Evolutionary conservation across 2,888 invertebrate species (phyloP), one percentile per base, ranked within the genome.

Genomic region (Noctua comes): DNA sequence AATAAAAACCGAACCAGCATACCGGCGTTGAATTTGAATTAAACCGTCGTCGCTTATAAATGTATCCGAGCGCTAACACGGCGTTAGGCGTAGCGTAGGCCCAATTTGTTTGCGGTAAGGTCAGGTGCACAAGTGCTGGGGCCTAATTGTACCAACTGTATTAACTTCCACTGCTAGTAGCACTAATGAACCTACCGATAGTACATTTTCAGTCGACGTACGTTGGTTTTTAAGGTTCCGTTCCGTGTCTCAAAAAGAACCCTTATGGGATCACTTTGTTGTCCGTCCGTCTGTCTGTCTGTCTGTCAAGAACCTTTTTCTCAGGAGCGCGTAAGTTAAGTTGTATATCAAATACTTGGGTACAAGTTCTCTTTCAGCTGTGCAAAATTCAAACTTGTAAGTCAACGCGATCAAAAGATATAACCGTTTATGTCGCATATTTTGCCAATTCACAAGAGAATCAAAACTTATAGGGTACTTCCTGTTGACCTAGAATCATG

Each of bases 71-170:
- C 54, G 76, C 86, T 86, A 87, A 83, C 81, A 83, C 81, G 40
- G 80, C 73, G 86, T 87, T 80, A 86, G 86, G 74, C 75, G 57
- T 75, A 86, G 81, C 80, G 82, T 85, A 80, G 85, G 82, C 85
- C 89, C 90, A 91, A 91, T 91, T 91, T 91, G 91, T 91, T 88
- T 89, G 91, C 83, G 91, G 91, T 89, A 68, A 79, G 76, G 81
- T 68, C 91, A 90, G 91, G 91, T 91, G 91, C 86, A 83, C 85
- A 85, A 84, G 88, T 85, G 86, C 88, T 75, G 80, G 83, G 66
- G 83, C 88, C 89, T 90, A 91, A 91, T 90, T 91, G 90, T 88
- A 77, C 86, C 87, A 89, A 91, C 88, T 86, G 80, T 83, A 91
- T 91, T 91, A 91, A 91, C 91, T 89, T 90, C 89, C 88, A 85